Conservation (phyloP, 2,113 vertebrate species). For the Triplophysa tibetana region DNA sequence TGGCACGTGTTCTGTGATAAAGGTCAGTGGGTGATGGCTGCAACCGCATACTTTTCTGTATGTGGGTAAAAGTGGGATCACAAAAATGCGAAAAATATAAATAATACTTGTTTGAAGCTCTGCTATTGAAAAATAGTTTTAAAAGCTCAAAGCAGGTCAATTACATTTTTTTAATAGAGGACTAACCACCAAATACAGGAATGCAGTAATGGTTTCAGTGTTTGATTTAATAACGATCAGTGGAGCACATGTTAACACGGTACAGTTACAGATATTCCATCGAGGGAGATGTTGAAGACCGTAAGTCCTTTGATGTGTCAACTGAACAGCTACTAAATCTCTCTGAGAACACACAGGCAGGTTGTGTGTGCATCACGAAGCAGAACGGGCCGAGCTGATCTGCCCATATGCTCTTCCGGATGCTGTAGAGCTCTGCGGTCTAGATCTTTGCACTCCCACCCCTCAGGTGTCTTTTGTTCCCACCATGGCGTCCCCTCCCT, state of each 20-base stretch:
- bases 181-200: neutral
- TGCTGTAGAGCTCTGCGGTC: constrained; percentile 42
- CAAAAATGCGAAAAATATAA: too few relatives aligned
- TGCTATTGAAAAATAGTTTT: neutral
- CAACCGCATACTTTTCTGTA: too few relatives aligned
- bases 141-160: neutral
- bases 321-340: constrained; percentile 44
- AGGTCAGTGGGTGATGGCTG: too few relatives aligned
- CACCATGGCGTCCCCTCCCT: constrained; percentile 38
- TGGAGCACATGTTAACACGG: constrained; percentile 51
- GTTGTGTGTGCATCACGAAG: constrained; percentile 49
- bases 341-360: constrained; percentile 47
- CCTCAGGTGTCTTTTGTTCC: constrained; percentile 63
- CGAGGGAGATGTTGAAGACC: constrained; percentile 53
- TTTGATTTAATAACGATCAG: constrained; percentile 59
- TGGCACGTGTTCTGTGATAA: too few relatives aligned
- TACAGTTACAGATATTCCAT: constrained; percentile 52
- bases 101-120: too few relatives aligned
- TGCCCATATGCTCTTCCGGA: constrained; percentile 51
- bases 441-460: constrained; percentile 41
- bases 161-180: neutral
- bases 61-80: too few relatives aligned
- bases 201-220: constrained; percentile 47
- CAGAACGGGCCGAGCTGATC: constrained; percentile 58
- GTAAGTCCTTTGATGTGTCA: constrained; percentile 57